Evolutionary conservation across 2,888 invertebrate genomes (phyloP).

Genomic region (Pristionchus maxplancki): DNA sequence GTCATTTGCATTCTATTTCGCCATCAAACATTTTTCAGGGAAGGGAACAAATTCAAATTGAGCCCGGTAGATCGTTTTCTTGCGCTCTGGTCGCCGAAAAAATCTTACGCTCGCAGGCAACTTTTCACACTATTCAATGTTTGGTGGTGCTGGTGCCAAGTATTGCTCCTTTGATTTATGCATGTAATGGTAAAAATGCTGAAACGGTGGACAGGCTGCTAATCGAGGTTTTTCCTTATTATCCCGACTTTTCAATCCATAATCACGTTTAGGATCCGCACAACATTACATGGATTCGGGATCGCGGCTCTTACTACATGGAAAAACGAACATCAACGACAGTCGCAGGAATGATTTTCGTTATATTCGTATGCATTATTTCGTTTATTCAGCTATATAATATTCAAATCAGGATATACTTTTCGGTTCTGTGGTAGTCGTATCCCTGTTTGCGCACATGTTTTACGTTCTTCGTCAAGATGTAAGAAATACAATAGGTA

Average conservation of each 20-base stretch:
- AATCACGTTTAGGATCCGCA: no score
- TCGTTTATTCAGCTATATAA: no score
- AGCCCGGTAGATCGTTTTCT: not conserved
- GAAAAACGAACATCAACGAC: not conserved
- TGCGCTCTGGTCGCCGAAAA: no score
- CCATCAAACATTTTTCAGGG: not conserved
- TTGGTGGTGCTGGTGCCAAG: not conserved
- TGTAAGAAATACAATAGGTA: no score
- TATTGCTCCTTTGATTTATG: not conserved
- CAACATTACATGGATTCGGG: not conserved
- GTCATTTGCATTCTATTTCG: not conserved
- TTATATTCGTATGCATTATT: not conserved
- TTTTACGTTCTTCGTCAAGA: no score
- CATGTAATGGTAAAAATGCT: not conserved
- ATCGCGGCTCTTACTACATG: not conserved
- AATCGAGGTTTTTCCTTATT: no score
- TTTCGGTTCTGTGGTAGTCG: no score
- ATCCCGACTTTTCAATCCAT: no score
- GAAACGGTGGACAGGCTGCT: not conserved
- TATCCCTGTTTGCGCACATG: no score
- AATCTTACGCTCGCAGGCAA: no score
- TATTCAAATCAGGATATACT: no score
- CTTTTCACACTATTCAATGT: not conserved
- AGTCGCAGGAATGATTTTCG: not conserved
- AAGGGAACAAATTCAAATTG: not conserved